Conservation (phyloP, 2,113 vertebrate genomes). For the Mirza zaza region DNA sequence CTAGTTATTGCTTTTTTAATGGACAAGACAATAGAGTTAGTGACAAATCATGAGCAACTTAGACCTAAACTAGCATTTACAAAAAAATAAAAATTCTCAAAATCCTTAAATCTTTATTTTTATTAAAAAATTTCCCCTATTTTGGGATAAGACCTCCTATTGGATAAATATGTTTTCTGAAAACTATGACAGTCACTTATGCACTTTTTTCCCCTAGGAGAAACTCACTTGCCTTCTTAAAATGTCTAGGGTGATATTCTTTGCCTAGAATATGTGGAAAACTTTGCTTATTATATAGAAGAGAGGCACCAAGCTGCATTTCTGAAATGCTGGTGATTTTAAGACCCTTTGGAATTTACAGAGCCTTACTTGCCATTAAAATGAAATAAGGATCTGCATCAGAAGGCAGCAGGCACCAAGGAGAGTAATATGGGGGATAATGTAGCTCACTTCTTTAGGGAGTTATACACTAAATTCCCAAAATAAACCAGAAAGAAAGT, state of each 20-base stretch:
- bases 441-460: slow-evolving; percentile 16
- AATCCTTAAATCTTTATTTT: not conserved
- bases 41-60: not conserved
- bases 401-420: not conserved
- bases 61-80: not conserved
- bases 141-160: not conserved
- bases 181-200: not conserved
- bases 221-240: slow-evolving; percentile 41
- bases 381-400: slow-evolving; percentile 45
- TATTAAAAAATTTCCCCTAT: not conserved
- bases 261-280: not conserved
- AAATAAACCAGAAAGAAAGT: slow-evolving; percentile 24
- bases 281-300: not conserved
- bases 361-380: slow-evolving; percentile 47
- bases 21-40: not conserved
- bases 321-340: slow-evolving; percentile 42
- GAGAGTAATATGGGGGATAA: not conserved
- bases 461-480: not conserved
- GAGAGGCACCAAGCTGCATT: not conserved
- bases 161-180: not conserved
- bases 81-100: not conserved
- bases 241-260: slow-evolving; percentile 5
- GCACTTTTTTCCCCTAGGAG: not conserved
- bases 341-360: slow-evolving; percentile 63
- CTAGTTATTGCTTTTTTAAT: not conserved